Evolutionary conservation across 2,888 invertebrate genomes (phyloP).

Genomic region (Platynereis dumerilii): DNA sequence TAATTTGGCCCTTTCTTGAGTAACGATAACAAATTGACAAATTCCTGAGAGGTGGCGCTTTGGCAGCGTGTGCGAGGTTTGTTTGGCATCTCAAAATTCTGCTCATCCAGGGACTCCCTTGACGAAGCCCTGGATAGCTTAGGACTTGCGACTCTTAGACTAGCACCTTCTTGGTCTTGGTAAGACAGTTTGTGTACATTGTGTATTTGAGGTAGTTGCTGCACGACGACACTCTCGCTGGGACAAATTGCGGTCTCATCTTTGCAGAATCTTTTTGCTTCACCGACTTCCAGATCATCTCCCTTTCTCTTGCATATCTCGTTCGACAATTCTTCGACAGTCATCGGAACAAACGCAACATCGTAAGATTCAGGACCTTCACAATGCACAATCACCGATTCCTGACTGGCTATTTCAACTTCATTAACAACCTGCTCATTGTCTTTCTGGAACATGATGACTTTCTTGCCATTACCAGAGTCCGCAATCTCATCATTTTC

Average conservation of each 20-base stretch:
- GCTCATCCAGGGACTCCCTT: not conserved
- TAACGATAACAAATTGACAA: slow-evolving; percentile 35
- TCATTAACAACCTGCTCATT: not conserved
- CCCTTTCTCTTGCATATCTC: not conserved
- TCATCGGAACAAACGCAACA: not conserved
- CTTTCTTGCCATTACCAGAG: not conserved
- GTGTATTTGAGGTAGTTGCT: slow-evolving; percentile 19
- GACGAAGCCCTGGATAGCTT: slow-evolving; percentile 1
- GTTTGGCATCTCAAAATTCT: too few species aligned
- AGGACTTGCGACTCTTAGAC: slow-evolving; percentile 6
- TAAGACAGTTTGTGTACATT: not conserved
- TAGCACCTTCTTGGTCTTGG: not conserved
- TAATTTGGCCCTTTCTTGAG: slow-evolving; percentile 46
- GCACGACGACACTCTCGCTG: slow-evolving; percentile 15
- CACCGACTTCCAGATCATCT: slow-evolving; percentile 9
- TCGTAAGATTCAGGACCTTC: too few species aligned
- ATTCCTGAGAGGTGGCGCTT: not conserved
- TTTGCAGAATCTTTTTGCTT: slow-evolving; percentile 12
- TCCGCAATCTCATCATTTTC: not conserved
- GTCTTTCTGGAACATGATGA: not conserved
- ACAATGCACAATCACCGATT: too few species aligned
- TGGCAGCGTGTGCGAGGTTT: not conserved
- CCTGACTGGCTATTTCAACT: not conserved
- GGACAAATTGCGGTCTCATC: not conserved
- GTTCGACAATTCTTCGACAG: not conserved